Percentiles rank a stretch among this genome's conserved stretches.
Conservation (phyloP, 2,797 vertebrate genomes). For the Acipenser oxyrinchus region DNA sequence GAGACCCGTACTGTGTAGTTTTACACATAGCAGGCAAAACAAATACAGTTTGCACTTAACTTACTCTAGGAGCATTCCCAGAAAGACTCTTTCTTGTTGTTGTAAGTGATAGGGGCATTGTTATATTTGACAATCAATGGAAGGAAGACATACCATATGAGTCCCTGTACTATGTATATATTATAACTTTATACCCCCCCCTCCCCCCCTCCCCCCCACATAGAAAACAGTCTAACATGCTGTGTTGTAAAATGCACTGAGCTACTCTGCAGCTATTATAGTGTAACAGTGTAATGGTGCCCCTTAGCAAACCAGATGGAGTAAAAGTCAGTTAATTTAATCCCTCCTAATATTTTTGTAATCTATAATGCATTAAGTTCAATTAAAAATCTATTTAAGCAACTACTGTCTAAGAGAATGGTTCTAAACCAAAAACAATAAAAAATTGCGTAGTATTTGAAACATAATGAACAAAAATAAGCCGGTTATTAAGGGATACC, state of each 20-base stretch:
- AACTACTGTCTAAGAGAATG: slow-evolving; percentile 38
- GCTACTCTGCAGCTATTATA: slow-evolving; percentile 45
- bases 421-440: slow-evolving; percentile 25
- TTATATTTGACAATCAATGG: slow-evolving; percentile 39
- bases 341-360: slow-evolving; percentile 23
- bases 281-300: slow-evolving; percentile 42
- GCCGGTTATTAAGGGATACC: slow-evolving; percentile 55
- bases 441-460: slow-evolving; percentile 18
- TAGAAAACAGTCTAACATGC: slow-evolving; percentile 40
- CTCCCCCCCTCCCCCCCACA: slow-evolving; percentile 18
- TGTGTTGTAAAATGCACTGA: slow-evolving; percentile 47
- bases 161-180: slow-evolving; percentile 46
- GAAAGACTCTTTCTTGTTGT: slow-evolving; percentile 48
- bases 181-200: slow-evolving; percentile 42
- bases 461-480: slow-evolving; percentile 29
- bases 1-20: slow-evolving; percentile 82
- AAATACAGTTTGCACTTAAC: slow-evolving; percentile 64
- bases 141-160: slow-evolving; percentile 36
- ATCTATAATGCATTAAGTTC: too few relatives aligned
- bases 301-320: slow-evolving; percentile 46
- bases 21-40: slow-evolving; percentile 29
- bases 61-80: slow-evolving; percentile 65
- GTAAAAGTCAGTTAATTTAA: slow-evolving; percentile 40
- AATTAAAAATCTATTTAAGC: slow-evolving; percentile 15
- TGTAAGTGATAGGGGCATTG: slow-evolving; percentile 27